Evolutionary conservation across 2,113 vertebrate species (phyloP).

Genomic region (Aplodontia rufa): DNA sequence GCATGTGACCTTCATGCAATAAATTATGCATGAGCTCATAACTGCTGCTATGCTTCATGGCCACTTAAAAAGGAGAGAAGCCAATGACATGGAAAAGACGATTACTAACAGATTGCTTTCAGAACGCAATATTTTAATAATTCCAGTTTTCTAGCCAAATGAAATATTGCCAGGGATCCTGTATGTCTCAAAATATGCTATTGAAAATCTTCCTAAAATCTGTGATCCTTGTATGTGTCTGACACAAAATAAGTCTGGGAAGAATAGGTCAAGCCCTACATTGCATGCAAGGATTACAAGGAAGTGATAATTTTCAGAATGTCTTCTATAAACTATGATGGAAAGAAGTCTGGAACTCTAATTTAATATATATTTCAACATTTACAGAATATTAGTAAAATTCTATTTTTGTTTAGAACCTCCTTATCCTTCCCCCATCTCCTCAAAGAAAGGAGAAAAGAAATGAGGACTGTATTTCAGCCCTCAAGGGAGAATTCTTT

Average conservation of each 20-base stretch:
- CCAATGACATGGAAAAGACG: background rate
- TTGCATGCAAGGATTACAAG: rapidly evolving
- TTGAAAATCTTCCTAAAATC: background rate
- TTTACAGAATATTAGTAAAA: background rate
- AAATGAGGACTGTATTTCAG: background rate
- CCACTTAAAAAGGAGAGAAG: background rate
- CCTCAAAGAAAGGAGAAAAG: background rate
- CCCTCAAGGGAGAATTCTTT: background rate
- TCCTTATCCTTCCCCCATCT: background rate
- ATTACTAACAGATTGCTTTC: background rate
- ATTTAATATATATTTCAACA: background rate
- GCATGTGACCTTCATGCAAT: background rate
- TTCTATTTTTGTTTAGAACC: background rate
- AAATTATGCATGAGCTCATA: slow-evolving; percentile 42
- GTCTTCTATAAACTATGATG: background rate
- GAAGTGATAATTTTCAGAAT: rapidly evolving
- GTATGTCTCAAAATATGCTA: background rate
- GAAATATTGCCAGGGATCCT: background rate
- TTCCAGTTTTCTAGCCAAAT: background rate
- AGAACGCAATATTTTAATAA: slow-evolving; percentile 6
- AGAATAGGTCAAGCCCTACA: background rate
- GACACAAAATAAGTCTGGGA: background rate
- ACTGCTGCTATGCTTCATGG: background rate
- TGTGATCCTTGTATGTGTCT: background rate
- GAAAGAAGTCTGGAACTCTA: background rate